Conservation (phyloP, 1,140 invertebrate genomes). For the Diuraphis noxia region DNA sequence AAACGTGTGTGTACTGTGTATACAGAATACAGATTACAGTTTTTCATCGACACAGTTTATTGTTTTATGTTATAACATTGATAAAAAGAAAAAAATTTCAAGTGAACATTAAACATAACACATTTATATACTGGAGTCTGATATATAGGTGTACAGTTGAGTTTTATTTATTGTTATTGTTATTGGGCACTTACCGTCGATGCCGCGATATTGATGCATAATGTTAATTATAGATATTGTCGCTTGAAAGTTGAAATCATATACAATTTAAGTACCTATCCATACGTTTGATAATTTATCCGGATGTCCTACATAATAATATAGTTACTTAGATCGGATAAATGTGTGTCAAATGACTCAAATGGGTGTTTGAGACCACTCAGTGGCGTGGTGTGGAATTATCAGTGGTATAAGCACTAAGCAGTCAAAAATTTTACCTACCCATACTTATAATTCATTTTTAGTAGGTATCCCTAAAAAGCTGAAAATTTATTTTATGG, state of each 20-base stretch:
- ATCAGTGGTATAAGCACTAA: no score
- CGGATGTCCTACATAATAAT: neutral
- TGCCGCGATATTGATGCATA: neutral
- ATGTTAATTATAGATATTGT: neutral
- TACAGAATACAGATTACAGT: neutral
- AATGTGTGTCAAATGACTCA: neutral
- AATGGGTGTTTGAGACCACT: neutral
- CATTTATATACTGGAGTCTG: neutral
- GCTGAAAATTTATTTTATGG: no score
- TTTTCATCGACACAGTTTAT: neutral
- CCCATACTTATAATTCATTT: no score
- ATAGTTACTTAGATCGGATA: neutral
- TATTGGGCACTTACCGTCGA: neutral
- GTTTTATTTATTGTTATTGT: constrained; percentile 7
- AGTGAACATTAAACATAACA: neutral
- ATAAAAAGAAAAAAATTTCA: neutral
- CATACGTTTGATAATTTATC: neutral
- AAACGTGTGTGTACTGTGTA: neutral
- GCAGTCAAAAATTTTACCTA: no score
- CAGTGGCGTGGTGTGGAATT: no score
- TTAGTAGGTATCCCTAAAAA: no score
- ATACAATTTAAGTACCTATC: neutral
- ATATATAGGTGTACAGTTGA: neutral
- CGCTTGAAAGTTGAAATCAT: neutral
- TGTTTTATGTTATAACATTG: neutral